Conservation (phyloP, 2,888 invertebrate genomes). For the Campoplex nolae region DNA sequence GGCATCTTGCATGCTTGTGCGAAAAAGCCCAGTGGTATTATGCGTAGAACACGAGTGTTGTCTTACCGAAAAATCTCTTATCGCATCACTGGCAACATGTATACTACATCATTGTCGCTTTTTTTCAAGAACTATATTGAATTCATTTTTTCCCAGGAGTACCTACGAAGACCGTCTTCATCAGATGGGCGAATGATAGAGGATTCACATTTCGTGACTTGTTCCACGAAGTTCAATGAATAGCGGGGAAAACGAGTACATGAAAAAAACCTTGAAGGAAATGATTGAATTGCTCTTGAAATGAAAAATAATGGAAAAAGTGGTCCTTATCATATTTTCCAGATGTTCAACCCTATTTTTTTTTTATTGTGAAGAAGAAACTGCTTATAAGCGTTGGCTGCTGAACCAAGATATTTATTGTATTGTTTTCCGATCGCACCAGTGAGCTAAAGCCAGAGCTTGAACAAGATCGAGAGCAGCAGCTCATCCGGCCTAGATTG, state of each 20-base stretch:
- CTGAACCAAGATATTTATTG: slow-evolving; percentile 16
- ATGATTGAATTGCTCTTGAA: slow-evolving; percentile 24
- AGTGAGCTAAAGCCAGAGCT: slow-evolving; percentile 15
- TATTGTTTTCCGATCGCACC: slow-evolving; percentile 51
- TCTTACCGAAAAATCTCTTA: slow-evolving; percentile 55
- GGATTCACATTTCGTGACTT: neutral
- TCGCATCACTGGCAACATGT: slow-evolving; percentile 65
- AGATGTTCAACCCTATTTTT: slow-evolving; percentile 3
- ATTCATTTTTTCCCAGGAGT: slow-evolving; percentile 76
- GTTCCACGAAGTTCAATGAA: neutral
- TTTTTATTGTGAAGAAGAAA: slow-evolving; percentile 18
- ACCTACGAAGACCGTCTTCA: slow-evolving; percentile 24
- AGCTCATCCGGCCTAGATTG: slow-evolving; percentile 61
- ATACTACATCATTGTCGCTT: slow-evolving; percentile 48
- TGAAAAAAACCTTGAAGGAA: neutral
- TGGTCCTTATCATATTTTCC: slow-evolving; percentile 6
- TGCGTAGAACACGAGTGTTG: slow-evolving; percentile 32
- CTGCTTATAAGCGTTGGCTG: slow-evolving; percentile 10
- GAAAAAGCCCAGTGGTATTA: slow-evolving; percentile 26
- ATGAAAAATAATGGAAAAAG: slow-evolving; percentile 24
- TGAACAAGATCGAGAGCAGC: slow-evolving; percentile 29
- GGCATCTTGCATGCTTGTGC: neutral
- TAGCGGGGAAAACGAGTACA: neutral
- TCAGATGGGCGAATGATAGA: neutral
- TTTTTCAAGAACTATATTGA: slow-evolving; percentile 76